A percentile compares a stretch with the other conserved stretches of the same genome.
Evolutionary conservation across 1,140 invertebrate genomes (phyloP).

Genomic region (Drosophila ambigua): DNA sequence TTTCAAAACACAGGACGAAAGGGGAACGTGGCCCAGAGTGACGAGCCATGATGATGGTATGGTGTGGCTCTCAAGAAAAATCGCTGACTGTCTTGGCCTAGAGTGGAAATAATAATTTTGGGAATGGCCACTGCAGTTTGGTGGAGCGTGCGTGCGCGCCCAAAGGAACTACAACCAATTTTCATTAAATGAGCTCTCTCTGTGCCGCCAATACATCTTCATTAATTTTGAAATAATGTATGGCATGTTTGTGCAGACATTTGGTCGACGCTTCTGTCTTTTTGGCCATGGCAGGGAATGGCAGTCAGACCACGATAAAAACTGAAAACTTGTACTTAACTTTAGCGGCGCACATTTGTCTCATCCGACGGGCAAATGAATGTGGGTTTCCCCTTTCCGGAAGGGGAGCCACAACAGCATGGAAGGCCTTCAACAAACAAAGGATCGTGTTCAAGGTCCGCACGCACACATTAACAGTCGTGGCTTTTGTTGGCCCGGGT

Average conservation of each 20-base stretch:
- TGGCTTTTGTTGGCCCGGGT: slow-evolving; percentile 26
- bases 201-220: slow-evolving; percentile 70
- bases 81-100: slow-evolving; percentile 46
- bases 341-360: slow-evolving; percentile 62
- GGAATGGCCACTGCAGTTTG: slow-evolving; percentile 59
- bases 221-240: slow-evolving; percentile 73
- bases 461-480: slow-evolving; percentile 2
- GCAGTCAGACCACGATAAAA: slow-evolving; percentile 46
- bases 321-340: slow-evolving; percentile 65
- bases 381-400: slow-evolving; percentile 12
- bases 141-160: slow-evolving; percentile 30
- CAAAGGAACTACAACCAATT: slow-evolving; percentile 55
- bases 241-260: slow-evolving; percentile 71
- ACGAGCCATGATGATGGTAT: slow-evolving; percentile 53
- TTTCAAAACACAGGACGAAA: slow-evolving; percentile 28
- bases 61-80: slow-evolving; percentile 59
- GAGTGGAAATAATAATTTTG: slow-evolving; percentile 74
- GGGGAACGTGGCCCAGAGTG: slow-evolving; percentile 13
- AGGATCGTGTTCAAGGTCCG: slow-evolving; percentile 68
- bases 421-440: slow-evolving; percentile 55
- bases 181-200: slow-evolving; percentile 54
- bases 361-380: slow-evolving; percentile 52
- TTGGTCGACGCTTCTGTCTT: slow-evolving; percentile 44
- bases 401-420: slow-evolving; percentile 29
- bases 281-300: background rate